phyloP scores from a whole-genome alignment of 1,140 invertebrate genomes.

The Leptopilina boulardi region DNA sequence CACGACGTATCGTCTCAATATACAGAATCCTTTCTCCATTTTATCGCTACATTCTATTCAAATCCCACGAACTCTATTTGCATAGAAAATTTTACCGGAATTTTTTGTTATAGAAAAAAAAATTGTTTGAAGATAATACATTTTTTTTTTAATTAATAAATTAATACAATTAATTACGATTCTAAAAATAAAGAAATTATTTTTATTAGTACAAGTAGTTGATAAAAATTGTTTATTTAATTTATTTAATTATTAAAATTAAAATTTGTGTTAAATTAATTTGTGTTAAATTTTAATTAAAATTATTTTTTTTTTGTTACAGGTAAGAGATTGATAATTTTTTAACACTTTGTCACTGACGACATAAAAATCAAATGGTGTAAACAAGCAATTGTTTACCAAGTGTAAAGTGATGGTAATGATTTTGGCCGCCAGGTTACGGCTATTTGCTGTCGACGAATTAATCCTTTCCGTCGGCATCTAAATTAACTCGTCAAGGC shows the following conservation, averaged over 20 bases:
- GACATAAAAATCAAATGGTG: no score
- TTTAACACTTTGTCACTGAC: no score
- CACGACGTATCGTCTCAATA: background rate
- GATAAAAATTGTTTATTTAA: no score
- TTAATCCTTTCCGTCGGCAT: constrained; percentile 60
- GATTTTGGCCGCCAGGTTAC: constrained; percentile 34
- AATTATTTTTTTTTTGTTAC: no score
- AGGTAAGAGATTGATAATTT: no score
- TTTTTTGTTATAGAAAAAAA: background rate
- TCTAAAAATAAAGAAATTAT: no score
- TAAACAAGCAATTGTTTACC: constrained; percentile 35
- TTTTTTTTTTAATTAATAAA: background rate
- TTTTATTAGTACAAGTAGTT: no score
- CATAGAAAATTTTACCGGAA: background rate
- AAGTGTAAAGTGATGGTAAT: constrained; percentile 33
- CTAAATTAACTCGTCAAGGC: constrained; percentile 58
- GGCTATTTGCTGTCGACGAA: constrained; percentile 50
- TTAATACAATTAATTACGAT: no score
- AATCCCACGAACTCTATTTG: constrained; percentile 13
- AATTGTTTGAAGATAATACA: no score
- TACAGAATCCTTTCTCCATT: constrained; percentile 19
- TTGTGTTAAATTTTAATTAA: no score
- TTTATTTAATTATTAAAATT: no score
- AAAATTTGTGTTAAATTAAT: no score
- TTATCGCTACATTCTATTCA: constrained; percentile 15